Evolutionary conservation across 2,113 vertebrate genomes (phyloP).

Genomic region (Megaceryle torquata): DNA sequence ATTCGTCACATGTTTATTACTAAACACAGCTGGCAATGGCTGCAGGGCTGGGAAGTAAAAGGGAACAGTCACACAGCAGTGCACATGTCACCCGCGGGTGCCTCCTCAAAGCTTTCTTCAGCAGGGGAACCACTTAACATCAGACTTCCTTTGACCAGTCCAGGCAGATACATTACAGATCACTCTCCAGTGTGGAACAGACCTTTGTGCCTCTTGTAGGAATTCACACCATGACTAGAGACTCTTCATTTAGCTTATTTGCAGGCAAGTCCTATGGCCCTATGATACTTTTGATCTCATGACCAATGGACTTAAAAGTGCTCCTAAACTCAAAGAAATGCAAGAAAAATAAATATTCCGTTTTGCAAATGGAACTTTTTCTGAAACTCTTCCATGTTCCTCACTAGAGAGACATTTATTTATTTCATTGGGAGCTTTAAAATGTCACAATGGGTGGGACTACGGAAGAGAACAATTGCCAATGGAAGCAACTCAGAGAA

Average conservation of each 20-base stretch:
- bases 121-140: neutral
- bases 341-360: neutral
- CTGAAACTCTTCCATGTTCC: neutral
- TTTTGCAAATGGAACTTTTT: neutral
- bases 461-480: neutral
- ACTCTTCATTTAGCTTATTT: neutral
- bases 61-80: neutral
- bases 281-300: neutral
- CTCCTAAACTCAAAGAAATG: neutral
- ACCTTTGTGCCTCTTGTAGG: neutral
- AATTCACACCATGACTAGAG: neutral
- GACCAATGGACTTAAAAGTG: neutral
- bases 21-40: neutral
- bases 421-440: neutral
- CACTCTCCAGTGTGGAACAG: neutral
- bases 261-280: neutral
- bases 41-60: neutral
- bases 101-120: neutral
- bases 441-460: neutral
- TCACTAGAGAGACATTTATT: neutral
- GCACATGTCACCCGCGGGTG: neutral
- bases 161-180: neutral
- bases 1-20: neutral
- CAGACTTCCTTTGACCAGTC: neutral
- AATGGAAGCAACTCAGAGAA: neutral